Conservation (phyloP, 2,113 vertebrate genomes). For the Leuciscus idus region DNA sequence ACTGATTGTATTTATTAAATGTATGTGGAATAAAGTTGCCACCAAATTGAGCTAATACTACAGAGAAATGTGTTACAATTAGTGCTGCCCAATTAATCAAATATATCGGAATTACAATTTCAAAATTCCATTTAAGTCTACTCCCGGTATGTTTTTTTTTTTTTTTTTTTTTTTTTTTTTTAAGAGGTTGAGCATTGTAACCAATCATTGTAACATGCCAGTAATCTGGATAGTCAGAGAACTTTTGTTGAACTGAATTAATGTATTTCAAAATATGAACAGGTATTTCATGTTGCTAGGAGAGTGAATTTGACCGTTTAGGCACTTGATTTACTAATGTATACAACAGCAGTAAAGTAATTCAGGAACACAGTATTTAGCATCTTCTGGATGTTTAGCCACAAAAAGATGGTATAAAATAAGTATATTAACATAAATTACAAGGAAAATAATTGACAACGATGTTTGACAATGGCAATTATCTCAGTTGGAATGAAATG, state of each 20-base stretch:
- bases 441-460: background rate
- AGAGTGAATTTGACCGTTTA: too few relatives aligned
- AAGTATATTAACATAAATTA: background rate
- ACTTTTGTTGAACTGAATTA: too few relatives aligned
- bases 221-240: too few relatives aligned
- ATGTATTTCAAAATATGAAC: too few relatives aligned
- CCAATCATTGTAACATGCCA: too few relatives aligned
- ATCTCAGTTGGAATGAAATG: background rate
- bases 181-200: too few relatives aligned
- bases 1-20: background rate
- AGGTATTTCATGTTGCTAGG: too few relatives aligned
- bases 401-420: background rate
- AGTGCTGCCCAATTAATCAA: background rate
- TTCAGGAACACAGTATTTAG: background rate
- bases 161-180: too few relatives aligned
- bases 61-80: background rate
- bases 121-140: too few relatives aligned
- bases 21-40: background rate
- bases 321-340: too few relatives aligned
- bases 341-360: too few relatives aligned
- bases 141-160: too few relatives aligned
- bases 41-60: background rate
- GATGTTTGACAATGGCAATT: background rate
- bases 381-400: background rate
- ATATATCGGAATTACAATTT: background rate